Conservation (phyloP, 2,797 vertebrate species). For the Columba guinea region DNA sequence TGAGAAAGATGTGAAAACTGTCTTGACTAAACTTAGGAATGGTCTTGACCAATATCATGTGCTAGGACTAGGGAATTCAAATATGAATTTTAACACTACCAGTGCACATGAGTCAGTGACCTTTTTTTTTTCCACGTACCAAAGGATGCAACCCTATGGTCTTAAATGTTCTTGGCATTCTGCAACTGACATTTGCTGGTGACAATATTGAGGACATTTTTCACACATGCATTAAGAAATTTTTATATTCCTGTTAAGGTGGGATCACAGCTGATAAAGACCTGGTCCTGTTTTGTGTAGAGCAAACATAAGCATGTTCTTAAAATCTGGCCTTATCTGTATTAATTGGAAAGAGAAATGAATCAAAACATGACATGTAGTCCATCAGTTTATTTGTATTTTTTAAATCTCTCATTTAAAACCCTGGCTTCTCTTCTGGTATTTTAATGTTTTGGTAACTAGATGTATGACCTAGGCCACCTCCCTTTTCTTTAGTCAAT, state of each 20-base stretch:
- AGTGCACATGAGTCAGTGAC: not conserved
- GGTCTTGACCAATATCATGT: not conserved
- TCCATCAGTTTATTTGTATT: not conserved
- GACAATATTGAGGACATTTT: not conserved
- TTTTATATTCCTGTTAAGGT: not conserved
- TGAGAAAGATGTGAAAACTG: not conserved
- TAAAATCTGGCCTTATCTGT: not conserved
- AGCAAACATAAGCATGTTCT: not conserved
- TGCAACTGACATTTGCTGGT: not conserved
- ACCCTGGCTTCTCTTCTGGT: not conserved
- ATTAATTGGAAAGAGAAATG: not conserved
- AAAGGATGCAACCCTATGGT: not conserved
- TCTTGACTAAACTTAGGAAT: not conserved
- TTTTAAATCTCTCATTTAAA: not conserved
- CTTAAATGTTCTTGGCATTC: not conserved
- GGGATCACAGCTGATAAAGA: not conserved
- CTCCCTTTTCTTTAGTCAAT: not conserved
- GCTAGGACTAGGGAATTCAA: not conserved
- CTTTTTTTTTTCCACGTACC: not conserved
- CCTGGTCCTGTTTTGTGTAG: accelerated
- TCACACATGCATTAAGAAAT: not conserved
- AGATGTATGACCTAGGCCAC: not conserved
- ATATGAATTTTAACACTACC: not conserved
- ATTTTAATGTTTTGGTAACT: not conserved
- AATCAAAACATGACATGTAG: not conserved